Evolutionary conservation across 2,797 vertebrate species (phyloP).

Genomic region (Enteromius radiatus): DNA sequence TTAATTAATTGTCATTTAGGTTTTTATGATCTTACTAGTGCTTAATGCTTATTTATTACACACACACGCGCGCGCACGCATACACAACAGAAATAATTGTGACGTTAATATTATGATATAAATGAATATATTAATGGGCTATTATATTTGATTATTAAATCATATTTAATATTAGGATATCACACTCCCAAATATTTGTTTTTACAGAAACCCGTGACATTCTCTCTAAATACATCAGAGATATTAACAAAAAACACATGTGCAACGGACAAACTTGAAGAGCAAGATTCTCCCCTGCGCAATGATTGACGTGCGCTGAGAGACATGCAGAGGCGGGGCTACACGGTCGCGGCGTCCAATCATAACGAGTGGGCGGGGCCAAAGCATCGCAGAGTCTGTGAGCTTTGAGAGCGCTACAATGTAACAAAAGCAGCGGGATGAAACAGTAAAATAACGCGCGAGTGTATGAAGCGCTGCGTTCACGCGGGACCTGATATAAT

Average conservation of each 20-base stretch:
- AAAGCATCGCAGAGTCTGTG: constrained; percentile 67
- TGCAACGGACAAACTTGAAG: constrained; percentile 30
- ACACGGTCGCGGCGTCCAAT: constrained; percentile 2
- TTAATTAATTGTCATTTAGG: not conserved
- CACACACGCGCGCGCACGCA: not conserved
- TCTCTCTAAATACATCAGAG: constrained; percentile 15
- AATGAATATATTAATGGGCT: not conserved
- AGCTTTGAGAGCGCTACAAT: constrained; percentile 75
- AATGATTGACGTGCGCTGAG: constrained; percentile 74
- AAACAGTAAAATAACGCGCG: constrained; percentile 69
- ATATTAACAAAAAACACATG: constrained; percentile 52
- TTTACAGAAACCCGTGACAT: not conserved
- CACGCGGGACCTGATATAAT: constrained; percentile 56
- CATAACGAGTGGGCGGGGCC: constrained; percentile 70
- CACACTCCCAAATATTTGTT: not conserved
- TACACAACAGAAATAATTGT: not conserved
- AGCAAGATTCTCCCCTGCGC: constrained; percentile 59
- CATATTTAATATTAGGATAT: not conserved
- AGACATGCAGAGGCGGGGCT: constrained; percentile 57
- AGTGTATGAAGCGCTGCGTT: constrained; percentile 59
- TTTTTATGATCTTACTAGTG: not conserved
- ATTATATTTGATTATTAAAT: not conserved
- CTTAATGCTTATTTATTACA: not conserved
- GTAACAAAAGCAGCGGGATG: constrained; percentile 88
- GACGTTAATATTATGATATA: not conserved